Evolutionary conservation across 1,140 invertebrate species (phyloP), one percentile per base, ranked within the genome.

Genomic region (Tetragonula clypearis): DNA sequence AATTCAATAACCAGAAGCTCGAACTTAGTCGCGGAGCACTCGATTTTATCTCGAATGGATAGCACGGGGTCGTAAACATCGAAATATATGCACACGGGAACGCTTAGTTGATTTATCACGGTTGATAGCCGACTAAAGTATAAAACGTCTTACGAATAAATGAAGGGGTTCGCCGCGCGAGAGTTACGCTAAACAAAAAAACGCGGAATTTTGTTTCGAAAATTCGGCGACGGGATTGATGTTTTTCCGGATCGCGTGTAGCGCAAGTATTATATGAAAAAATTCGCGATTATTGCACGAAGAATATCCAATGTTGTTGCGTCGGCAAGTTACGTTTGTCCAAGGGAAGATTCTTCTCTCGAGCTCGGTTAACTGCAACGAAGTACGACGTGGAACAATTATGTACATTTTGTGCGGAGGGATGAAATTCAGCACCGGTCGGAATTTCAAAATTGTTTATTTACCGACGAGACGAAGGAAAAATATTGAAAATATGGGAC

Each of bases 71-170:
- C 53, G 55, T 88, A 88, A 88, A 88, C 75, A 88, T 75, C 41
- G 62, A 4, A 41, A n/a, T 55, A 21, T 58, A 56, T 76, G 30
- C 79, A 88, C 58, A 82, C 58, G 86, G 68, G 84, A 84, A 86
- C 77, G 41, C 53, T 77, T 62, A 68, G 68, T 86, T 84, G 82
- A 84, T 88, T 85, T 76, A 84, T 77, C 69, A 73, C 60, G 23
- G 55, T 72, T 30, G 68, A 55, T 35, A 73, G 53, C 75, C 68
- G 58, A 49, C 49, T 87, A 58, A 84, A 88, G 58, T 88, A 65
- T 30, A 69, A 80, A 87, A 86, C 82, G 78, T 72, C 81, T 74
- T 84, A 69, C 80, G 68, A 87, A 84, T 78, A 84, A 78, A 78
- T 53, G 81, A n/a, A 49, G 55, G 6, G 30, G 23, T 2, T 23